Evolutionary conservation across 2,797 vertebrate genomes (phyloP).

Genomic region (Periparus ater): DNA sequence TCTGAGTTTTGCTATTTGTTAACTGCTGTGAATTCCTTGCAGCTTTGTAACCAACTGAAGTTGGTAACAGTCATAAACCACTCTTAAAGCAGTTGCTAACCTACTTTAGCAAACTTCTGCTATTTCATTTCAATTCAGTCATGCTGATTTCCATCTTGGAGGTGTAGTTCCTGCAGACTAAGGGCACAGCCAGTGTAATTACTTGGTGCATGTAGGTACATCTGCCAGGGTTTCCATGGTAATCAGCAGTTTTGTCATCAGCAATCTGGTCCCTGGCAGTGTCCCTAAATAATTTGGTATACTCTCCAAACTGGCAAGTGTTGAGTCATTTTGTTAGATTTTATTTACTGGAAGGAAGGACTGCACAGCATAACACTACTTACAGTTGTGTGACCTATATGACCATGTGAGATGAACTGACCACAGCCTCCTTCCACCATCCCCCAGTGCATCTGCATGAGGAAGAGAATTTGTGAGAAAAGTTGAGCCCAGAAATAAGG

Average conservation of each 20-base stretch:
- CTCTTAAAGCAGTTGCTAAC: neutral
- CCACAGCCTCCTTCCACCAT: neutral
- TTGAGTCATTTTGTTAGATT: neutral
- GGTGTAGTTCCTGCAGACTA: neutral
- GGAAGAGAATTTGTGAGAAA: neutral
- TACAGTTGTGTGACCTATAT: neutral
- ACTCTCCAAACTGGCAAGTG: neutral
- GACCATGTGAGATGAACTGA: neutral
- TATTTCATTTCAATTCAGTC: neutral
- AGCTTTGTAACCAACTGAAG: neutral
- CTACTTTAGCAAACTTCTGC: neutral
- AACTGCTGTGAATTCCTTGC: neutral
- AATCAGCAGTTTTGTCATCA: neutral
- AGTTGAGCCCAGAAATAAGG: neutral
- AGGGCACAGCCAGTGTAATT: neutral
- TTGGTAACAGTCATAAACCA: neutral
- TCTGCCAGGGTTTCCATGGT: neutral
- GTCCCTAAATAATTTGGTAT: neutral
- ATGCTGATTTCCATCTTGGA: neutral
- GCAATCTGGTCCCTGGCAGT: neutral
- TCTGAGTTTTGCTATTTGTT: neutral
- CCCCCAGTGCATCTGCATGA: neutral
- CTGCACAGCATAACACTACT: neutral
- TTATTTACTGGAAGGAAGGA: neutral
- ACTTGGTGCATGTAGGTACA: neutral